Conservation (phyloP, 2,113 vertebrate genomes). For the Cisticola juncidis region DNA sequence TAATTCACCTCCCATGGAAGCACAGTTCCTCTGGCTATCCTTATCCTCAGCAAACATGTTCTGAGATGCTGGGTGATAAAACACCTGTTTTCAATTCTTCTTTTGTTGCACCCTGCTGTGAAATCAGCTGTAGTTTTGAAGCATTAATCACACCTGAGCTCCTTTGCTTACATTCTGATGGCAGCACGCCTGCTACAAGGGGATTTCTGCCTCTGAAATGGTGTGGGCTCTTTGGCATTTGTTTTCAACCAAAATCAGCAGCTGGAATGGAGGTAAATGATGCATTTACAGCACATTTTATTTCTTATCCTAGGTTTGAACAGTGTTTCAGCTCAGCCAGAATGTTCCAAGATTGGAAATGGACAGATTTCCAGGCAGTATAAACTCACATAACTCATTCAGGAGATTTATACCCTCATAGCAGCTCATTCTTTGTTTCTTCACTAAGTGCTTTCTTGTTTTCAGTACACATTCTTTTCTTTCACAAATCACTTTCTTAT, state of each 20-base stretch:
- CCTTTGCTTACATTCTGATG: not conserved
- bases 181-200: fast-evolving
- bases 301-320: not conserved
- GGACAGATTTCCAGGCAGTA: not conserved
- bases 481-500: conserved; percentile 20
- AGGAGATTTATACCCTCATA: not conserved
- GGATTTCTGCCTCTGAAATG: not conserved
- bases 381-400: not conserved
- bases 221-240: not conserved
- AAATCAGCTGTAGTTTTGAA: not conserved
- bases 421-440: not conserved
- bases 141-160: not conserved
- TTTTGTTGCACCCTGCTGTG: conserved; percentile 16
- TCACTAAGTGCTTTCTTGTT: not conserved
- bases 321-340: conserved; percentile 15
- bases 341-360: not conserved
- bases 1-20: not conserved
- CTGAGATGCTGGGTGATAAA: conserved; percentile 18
- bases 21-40: not conserved
- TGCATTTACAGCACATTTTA: not conserved
- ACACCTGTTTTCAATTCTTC: conserved; percentile 16
- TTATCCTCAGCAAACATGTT: conserved; percentile 44
- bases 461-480: not conserved
- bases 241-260: conserved; percentile 10
- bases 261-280: not conserved